Evolutionary conservation across 2,888 invertebrate species (phyloP), one percentile per base, ranked within the genome.

Genomic region (Drosophila infuscata): DNA sequence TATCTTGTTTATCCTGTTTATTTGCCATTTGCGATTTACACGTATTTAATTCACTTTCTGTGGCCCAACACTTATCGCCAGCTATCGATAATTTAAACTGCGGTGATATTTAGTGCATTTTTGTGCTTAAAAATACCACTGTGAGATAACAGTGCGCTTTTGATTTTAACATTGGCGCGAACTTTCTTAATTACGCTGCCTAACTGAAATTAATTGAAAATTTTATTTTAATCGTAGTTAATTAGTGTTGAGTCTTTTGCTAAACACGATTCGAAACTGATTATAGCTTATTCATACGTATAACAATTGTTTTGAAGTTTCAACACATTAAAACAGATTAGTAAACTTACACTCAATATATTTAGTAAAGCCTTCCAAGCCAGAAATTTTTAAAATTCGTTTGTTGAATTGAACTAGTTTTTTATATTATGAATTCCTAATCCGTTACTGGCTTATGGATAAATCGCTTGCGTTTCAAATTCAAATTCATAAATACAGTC

Each of bases 21-120:
- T 62, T 77, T 53, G 82, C 70, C 89, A 88, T 88, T 72, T 48
- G 29, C 30, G 46, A 43, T 59, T 73, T 76, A 72, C 81, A 81
- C 81, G 80, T 81, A 69, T 68, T 74, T 74, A 25, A 64, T 52
- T 51, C 30, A 38, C 29, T 35, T 63, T 32, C 29, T 60, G n/a
- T 38, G 38, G 32, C 12, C 33, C 38, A 15, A 46, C n/a, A 56
- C 11, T 49, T 62, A 74, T 74, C 66, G 53, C 51, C 35, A 38
- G 7, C 1, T 58, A 25, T 57, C 70, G 71, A 71, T 70, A 32
- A 35, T 7, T 48, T 11, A 29, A 25, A 30, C n/a, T 12, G 36
- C n/a, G 12, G 53, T 29, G 61, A 70, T 52, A 57, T 35, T 38
- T 61, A 29, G 35, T 29, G 30, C 9, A 20, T 65, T 63, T 35